phyloP scores from a whole-genome alignment of 2,113 vertebrate genomes.

The Collichthys lucidus region DNA sequence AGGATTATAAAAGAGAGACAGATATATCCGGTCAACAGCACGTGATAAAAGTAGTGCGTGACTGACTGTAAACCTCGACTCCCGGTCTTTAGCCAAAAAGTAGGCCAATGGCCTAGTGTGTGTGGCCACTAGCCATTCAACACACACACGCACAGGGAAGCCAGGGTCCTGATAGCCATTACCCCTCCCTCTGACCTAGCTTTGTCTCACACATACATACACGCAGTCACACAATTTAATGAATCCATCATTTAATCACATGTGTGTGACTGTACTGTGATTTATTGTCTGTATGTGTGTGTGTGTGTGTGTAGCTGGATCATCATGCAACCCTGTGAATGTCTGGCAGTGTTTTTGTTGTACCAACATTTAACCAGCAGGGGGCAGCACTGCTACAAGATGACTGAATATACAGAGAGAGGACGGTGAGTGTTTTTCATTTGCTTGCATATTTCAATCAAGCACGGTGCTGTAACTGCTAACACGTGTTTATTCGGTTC shows the following conservation, averaged over 20 bases:
- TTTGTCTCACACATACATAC: constrained; percentile 24
- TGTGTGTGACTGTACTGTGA: constrained; percentile 33
- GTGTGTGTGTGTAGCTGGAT: constrained; percentile 11
- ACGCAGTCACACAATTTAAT: constrained; percentile 43
- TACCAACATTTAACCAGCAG: constrained; percentile 54
- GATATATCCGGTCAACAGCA: constrained; percentile 31
- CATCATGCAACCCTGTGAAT: neutral
- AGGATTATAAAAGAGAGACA: constrained; percentile 34
- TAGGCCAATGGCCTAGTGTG: constrained; percentile 59
- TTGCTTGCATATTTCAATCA: neutral
- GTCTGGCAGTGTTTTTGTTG: constrained; percentile 58
- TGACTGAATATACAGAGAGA: neutral
- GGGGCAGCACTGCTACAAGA: constrained; percentile 64
- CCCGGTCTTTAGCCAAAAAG: constrained; percentile 55
- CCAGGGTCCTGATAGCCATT: constrained; percentile 45
- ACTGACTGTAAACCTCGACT: constrained; percentile 60
- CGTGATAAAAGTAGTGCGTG: constrained; percentile 47
- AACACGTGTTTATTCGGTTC: neutral
- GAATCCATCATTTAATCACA: constrained; percentile 39
- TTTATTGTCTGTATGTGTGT: constrained; percentile 16
- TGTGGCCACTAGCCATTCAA: constrained; percentile 25
- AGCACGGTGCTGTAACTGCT: neutral
- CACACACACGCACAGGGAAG: constrained; percentile 9
- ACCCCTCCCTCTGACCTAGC: constrained; percentile 66
- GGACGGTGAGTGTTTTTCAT: neutral